Evolutionary conservation across 2,888 invertebrate genomes (phyloP), one percentile per base, ranked within the genome.

Genomic region (Trypoxylon attenuatum): DNA sequence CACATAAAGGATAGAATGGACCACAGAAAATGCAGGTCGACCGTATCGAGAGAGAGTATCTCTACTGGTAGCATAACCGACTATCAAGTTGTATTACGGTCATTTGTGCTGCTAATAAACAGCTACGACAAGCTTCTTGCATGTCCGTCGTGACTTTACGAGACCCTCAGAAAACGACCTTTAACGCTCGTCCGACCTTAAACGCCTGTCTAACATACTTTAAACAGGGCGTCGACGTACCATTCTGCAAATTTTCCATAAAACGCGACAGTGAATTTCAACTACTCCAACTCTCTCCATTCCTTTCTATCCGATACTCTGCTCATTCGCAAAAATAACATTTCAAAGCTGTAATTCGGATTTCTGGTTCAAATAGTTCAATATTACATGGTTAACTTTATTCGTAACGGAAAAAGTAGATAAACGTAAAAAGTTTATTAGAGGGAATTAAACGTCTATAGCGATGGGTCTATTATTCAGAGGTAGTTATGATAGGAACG

Each of bases 401-500:
- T n/a, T n/a, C n/a, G n/a, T n/a, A n/a, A n/a, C n/a, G n/a, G n/a
- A n/a, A n/a, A n/a, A n/a, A n/a, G n/a, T n/a, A n/a, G n/a, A n/a
- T n/a, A n/a, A n/a, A n/a, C n/a, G n/a, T n/a, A n/a, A 5, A 15
- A 38, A 38, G 18, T 38, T 38, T 38, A 5, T 5, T 18, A n/a
- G n/a, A n/a, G n/a, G n/a, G n/a, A n/a, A n/a, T n/a, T n/a, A n/a
- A n/a, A n/a, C n/a, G n/a, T n/a, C n/a, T n/a, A n/a, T n/a, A n/a
- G n/a, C n/a, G n/a, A n/a, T n/a, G n/a, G n/a, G n/a, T n/a, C n/a
- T n/a, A n/a, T n/a, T n/a, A n/a, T n/a, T n/a, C 50, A 65, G 52
- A 56, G 64, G 65, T 52, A 56, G 52, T 53, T 56, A 66, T 62
- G 65, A 45, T 65, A 65, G 61, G 54, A 50, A 54, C 15, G 54